Conservation (phyloP, 2,113 vertebrate genomes). For the Syngnathus scovelli region DNA sequence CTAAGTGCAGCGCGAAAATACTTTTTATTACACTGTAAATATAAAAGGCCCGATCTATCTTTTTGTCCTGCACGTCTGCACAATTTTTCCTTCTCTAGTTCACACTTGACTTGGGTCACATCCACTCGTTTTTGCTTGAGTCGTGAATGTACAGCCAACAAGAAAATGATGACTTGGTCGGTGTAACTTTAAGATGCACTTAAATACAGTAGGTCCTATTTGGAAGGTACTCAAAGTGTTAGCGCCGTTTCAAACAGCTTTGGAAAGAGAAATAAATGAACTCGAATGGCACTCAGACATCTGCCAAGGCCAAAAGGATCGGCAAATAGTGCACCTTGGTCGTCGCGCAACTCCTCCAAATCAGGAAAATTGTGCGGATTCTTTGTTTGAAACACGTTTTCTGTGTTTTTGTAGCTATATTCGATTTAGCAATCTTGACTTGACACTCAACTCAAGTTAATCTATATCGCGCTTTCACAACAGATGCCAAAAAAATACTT, state of each 20-base stretch:
- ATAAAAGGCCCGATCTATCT: conserved; percentile 77
- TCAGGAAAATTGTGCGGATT: background rate
- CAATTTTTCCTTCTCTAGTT: conserved; percentile 28
- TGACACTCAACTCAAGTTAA: no score
- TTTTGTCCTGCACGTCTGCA: conserved; percentile 86
- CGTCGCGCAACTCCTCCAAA: background rate
- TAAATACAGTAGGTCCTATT: background rate
- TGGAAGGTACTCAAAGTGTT: conserved; percentile 5
- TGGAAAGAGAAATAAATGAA: background rate
- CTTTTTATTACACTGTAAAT: no score
- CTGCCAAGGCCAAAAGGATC: background rate
- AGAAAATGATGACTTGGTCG: background rate
- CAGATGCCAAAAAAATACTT: no score
- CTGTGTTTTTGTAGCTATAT: no score
- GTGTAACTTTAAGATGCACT: background rate
- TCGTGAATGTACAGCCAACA: background rate
- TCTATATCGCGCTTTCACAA: no score
- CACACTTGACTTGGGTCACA: conserved; percentile 25
- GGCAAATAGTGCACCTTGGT: background rate
- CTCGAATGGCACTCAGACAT: background rate
- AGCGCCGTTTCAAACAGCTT: background rate
- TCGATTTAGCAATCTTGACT: no score
- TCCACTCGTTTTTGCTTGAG: background rate
- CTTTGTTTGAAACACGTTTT: no score
- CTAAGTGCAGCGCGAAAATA: no score